These are phyloP conservation scores for Mormyrops boulengeri DNA, from an alignment of 2,797 vertebrate genomes.

Conservation along the genomic window DNA sequence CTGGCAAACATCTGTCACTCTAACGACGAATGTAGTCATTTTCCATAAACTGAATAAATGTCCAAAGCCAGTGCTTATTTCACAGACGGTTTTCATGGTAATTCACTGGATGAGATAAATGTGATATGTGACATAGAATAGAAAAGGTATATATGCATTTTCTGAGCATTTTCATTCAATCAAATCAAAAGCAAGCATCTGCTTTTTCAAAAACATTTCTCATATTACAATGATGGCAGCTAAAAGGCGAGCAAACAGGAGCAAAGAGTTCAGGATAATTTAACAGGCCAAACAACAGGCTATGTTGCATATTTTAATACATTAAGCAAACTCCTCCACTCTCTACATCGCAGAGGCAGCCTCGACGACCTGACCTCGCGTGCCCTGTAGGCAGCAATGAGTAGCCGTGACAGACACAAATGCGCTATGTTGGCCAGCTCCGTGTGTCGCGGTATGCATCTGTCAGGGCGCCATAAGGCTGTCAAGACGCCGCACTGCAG, in stretches of 20 bases:
- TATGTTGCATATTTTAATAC: background rate
- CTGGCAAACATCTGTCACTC: background rate
- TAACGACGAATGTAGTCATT: background rate
- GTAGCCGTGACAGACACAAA: background rate
- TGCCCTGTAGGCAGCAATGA: background rate
- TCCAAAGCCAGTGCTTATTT: background rate
- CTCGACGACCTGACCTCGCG: background rate
- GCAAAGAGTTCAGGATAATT: background rate
- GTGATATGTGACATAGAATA: background rate
- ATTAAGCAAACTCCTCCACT: background rate
- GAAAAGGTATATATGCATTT: background rate
- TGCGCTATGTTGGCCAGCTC: background rate
- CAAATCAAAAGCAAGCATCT: background rate
- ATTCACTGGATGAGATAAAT: background rate
- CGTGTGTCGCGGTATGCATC: background rate
- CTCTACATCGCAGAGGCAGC: background rate
- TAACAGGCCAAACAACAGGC: background rate
- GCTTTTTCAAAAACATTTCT: background rate
- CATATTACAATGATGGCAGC: background rate
- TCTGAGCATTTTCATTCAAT: background rate
- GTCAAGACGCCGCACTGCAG: background rate
- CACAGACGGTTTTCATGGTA: background rate
- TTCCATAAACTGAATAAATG: background rate
- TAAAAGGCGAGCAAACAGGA: background rate
- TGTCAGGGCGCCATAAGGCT: background rate